Conservation (phyloP, 2,113 vertebrate species). For the Apaloderma vittatum region DNA sequence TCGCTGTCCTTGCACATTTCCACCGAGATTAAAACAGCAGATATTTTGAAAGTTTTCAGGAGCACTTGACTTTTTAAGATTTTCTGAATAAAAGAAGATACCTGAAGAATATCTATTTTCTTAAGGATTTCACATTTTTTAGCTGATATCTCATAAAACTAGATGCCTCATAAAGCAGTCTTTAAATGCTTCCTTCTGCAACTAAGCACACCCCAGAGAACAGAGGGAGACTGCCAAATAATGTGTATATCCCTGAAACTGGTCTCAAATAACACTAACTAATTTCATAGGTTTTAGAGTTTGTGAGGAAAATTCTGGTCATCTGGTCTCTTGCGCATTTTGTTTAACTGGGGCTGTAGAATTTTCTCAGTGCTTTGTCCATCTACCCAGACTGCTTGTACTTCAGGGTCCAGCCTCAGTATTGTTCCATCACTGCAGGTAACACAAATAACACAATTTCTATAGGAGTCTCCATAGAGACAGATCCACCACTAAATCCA, state of each 20-base stretch:
- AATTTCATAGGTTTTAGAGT: not conserved
- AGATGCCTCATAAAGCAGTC: not conserved
- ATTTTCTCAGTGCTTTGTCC: not conserved
- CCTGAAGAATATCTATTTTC: not conserved
- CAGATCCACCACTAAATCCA: not conserved
- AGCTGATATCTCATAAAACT: not conserved
- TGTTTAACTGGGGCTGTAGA: not conserved
- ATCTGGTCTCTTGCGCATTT: not conserved
- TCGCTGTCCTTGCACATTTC: not conserved
- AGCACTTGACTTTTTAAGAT: not conserved
- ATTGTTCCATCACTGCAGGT: not conserved
- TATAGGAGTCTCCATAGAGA: constrained; percentile 9
- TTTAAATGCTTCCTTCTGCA: not conserved
- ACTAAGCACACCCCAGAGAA: not conserved
- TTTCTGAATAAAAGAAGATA: not conserved
- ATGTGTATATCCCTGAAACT: not conserved
- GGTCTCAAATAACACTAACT: not conserved
- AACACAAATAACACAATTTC: constrained; percentile 9
- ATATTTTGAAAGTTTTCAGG: not conserved
- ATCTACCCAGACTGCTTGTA: not conserved
- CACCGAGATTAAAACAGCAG: not conserved
- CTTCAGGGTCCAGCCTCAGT: not conserved
- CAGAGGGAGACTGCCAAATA: not conserved
- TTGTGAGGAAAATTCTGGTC: not conserved
- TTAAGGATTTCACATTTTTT: not conserved